A percentile compares a stretch with the other conserved stretches of the same genome.
Evolutionary conservation across 2,797 vertebrate genomes (phyloP).

Genomic region (Myoxocephalus aenaeus): DNA sequence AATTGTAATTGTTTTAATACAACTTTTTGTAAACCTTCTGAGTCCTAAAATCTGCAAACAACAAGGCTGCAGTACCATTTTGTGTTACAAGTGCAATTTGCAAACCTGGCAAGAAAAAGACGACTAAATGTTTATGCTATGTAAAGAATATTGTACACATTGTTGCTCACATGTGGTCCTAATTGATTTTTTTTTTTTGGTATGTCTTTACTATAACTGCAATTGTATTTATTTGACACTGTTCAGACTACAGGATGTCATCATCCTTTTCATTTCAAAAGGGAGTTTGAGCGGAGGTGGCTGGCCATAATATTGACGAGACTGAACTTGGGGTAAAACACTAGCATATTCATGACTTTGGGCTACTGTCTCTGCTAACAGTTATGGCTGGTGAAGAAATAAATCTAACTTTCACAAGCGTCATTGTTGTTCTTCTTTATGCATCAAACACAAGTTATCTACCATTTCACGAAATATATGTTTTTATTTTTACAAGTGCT

Average conservation of each 20-base stretch:
- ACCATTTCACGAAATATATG: background rate
- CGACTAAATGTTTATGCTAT: conserved; percentile 41
- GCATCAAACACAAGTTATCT: background rate
- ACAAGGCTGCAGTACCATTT: conserved; percentile 66
- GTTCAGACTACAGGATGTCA: conserved; percentile 45
- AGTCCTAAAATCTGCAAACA: conserved; percentile 47
- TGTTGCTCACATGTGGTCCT: conserved; percentile 60
- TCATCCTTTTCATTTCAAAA: conserved; percentile 51
- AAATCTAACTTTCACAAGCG: conserved; percentile 70
- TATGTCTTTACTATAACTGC: conserved; percentile 69
- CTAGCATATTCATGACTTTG: conserved; percentile 44
- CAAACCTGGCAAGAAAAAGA: conserved; percentile 33
- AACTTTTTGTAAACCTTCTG: conserved; percentile 58
- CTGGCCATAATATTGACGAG: conserved; percentile 19
- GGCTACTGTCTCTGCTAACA: conserved; percentile 46
- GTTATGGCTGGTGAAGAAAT: conserved; percentile 62
- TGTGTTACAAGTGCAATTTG: conserved; percentile 77
- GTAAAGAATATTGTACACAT: conserved; percentile 54
- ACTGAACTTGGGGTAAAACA: conserved; percentile 49
- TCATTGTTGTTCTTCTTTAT: background rate
- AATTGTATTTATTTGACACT: conserved; percentile 81
- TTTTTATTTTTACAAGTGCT: background rate
- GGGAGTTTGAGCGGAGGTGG: conserved; percentile 38
- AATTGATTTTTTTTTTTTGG: conserved; percentile 46
- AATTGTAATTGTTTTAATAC: conserved; percentile 65